Base-by-base conservation (phyloP, 2,797 vertebrate species). In the Emydoidea blandingii region DNA sequence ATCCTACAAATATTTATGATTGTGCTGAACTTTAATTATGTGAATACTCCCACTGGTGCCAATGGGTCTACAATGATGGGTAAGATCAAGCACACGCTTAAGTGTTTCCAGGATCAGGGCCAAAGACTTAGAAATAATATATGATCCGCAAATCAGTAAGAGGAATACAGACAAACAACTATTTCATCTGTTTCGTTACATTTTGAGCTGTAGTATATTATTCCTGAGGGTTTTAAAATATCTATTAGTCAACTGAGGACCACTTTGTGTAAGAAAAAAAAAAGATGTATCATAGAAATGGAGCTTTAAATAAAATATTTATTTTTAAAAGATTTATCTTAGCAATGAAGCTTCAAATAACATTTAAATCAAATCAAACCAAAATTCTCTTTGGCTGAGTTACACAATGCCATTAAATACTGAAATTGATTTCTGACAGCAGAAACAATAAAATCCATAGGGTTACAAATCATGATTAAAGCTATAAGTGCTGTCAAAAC, bases 311-410 rank as follows among this genome's bases (percentile, higher is more conserved):
- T 31, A 85, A 85, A 54, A 29, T 31, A 47, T 7, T 68, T 54
- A 44, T 49, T 59, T 56, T 86, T 34, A 31, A 29, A 87, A 85
- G 49, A 62, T 19, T 8, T 23, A n/a, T 16, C 49, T 50, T 76
- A 21, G 44, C 34, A 80, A 81, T 87, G 78, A 95, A 89, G 23
- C 68, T 87, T 90, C 0, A 0, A 79, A 85, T 47, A 91, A 87
- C 90, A 93, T 49, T 50, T 52, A 78, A 83, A 88, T 81, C 90
- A 82, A 94, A 95, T 49, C 59, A 95, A 95, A 88, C 53, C 16
- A 86, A 86, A 79, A 82, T 68, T 92, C 59, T 85, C 89, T 94
- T 88, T 89, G 93, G 90, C 23, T 76, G 91, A 89, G 93, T 89
- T 86, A 83, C 15, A 85, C 87, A 87, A 65, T 52, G 86, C 81